Conservation (phyloP, 2,113 vertebrate species). For the Verasper variegatus region DNA sequence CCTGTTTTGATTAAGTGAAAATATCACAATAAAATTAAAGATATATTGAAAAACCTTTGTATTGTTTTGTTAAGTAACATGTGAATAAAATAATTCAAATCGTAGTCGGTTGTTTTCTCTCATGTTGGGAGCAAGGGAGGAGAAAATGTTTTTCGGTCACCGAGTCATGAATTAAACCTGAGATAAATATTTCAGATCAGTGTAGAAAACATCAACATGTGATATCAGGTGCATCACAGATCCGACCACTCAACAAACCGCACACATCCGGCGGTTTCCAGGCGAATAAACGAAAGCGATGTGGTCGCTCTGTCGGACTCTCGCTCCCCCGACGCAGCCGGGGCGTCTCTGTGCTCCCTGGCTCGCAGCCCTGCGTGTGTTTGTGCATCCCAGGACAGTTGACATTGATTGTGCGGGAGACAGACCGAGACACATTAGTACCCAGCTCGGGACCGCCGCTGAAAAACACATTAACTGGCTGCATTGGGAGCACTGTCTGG, state of each 20-base stretch:
- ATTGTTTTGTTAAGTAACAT: conserved; percentile 6
- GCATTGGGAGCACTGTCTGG: conserved; percentile 80
- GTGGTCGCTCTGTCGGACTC: conserved; percentile 36
- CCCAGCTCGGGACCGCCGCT: conserved; percentile 77
- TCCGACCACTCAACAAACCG: not conserved
- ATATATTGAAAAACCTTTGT: not conserved
- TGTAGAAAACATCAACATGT: conserved; percentile 16
- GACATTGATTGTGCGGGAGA: conserved; percentile 80
- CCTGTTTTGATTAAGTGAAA: not conserved
- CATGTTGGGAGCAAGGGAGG: not conserved
- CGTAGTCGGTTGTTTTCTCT: not conserved
- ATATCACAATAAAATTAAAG: conserved; percentile 34
- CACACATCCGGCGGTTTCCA: not conserved
- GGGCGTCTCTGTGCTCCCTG: conserved; percentile 56
- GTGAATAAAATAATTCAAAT: not conserved
- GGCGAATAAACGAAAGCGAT: conserved; percentile 43
- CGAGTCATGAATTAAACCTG: not conserved
- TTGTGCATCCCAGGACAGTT: conserved; percentile 78
- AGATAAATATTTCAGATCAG: not conserved
- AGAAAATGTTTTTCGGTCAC: conserved; percentile 1
- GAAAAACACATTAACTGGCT: conserved; percentile 83
- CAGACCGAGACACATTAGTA: conserved; percentile 82
- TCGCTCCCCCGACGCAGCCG: not conserved
- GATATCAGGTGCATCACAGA: not conserved
- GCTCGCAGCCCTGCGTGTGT: conserved; percentile 60